Evolutionary conservation across 2,888 invertebrate genomes (phyloP), one percentile per base, ranked within the genome.

Genomic region (Drosophila ezoana): DNA sequence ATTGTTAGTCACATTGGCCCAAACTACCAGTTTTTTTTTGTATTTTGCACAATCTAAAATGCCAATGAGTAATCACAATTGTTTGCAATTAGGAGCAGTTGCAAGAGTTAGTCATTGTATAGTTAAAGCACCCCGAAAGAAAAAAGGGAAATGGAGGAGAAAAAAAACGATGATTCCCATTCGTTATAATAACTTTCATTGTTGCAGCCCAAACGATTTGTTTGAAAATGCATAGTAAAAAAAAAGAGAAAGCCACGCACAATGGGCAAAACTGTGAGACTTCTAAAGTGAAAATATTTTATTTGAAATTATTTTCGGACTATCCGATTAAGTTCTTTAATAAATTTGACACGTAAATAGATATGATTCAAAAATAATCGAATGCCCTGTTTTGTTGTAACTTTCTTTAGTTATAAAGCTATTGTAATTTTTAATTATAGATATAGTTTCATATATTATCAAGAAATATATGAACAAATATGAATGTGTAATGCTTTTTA

Each of bases 171-270:
- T 49, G 57, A 58, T n/a, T 43, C 23, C 43, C 43, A 51, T 14
- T 41, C 14, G 51, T 58, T 54, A 51, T 58, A 45, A 64, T 61
- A 74, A 61, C 73, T 74, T 69, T 74, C 73, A 59, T 73, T 72
- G 58, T 18, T 35, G 48, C 53, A 58, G 48, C 13, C 20, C 52
- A 48, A 32, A 44, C 18, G 32, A 49, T 62, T 62, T 68, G 75
- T 68, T 62, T 62, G 51, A 44, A 72, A 76, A 80, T 51, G 23
- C 43, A 53, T 43, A 67, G 52, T 13, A 33, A 23, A 54, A 1
- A 35, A 54, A 53, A 79, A 79, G 77, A 80, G 74, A 83, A 83
- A 80, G 78, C 33, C 28, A 44, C 11, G 59, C 59, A 65, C 75
- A 48, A 45, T 69, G 73, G 65, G 18, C 45, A 14, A 18, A 10